Evolutionary conservation across 2,113 vertebrate genomes (phyloP), one percentile per base, ranked within the genome.

Genomic region (Zingel zingel): DNA sequence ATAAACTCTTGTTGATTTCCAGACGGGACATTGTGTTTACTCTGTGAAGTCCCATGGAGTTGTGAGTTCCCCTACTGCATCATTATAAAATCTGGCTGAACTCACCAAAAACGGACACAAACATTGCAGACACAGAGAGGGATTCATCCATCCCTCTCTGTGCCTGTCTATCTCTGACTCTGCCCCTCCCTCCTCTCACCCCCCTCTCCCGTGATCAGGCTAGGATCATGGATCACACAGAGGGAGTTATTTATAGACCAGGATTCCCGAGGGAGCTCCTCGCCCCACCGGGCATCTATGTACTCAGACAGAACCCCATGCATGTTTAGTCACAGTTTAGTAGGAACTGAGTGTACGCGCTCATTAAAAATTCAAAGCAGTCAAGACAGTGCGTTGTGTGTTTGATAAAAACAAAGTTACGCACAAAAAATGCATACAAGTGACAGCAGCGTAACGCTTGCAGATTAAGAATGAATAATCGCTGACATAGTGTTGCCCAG

Each of bases 181-280:
- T 58, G 21, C 11, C 78, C 65, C 39, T 54, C 67, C 57, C 59
- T 18, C 68, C 64, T 54, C 48, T 63, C 59, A 53, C 27, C 58
- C 62, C 71, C 12, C 48, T 48, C 57, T 45, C 23, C 66, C 25
- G 3, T 10, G 33, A 77, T 84, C 89, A 80, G 75, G 59, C 77
- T 73, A 77, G 89, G 81, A 86, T 85, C 85, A 89, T 87, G 81
- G 87, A 91, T 88, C 84, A 81, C 85, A 89, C 85, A 81, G 45
- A 70, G 58, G 66, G 48, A 79, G 88, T 82, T 92, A 92, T 93
- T 93, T 91, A 88, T 93, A 93, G 89, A 84, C 1, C 43, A 85
- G 92, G 86, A 86, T 77, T 92, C 89, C 92, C 79, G 10, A 16
- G 81, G 87, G 84, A 87, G 69, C 81, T 74, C 84, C 92, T 87